Conservation (phyloP, 2,888 invertebrate species). For the Tuta absoluta region DNA sequence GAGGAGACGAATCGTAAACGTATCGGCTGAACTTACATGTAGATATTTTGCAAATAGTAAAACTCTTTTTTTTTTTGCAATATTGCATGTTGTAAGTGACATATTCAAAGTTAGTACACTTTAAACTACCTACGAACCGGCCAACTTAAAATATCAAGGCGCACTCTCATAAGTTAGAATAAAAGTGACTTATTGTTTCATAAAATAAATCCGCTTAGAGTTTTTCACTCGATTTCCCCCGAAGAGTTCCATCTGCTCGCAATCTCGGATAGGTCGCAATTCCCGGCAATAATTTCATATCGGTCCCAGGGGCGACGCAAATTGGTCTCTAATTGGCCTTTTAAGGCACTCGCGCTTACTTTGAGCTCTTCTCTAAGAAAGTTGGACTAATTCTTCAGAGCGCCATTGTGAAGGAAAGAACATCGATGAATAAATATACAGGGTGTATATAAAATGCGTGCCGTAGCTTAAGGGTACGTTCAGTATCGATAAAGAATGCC, state of each 20-base stretch:
- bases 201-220: slow-evolving; percentile 42
- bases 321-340: slow-evolving; percentile 78
- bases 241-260: slow-evolving; percentile 43
- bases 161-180: background rate
- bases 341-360: slow-evolving; percentile 66
- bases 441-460: no score
- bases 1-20: no score
- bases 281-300: slow-evolving; percentile 68
- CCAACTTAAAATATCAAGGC: no score
- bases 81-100: no score
- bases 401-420: slow-evolving; percentile 12
- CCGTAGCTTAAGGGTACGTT: no score
- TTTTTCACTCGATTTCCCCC: slow-evolving; percentile 51
- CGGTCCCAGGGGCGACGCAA: slow-evolving; percentile 59
- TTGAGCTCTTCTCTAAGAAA: slow-evolving; percentile 57
- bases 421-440: no score
- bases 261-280: slow-evolving; percentile 55
- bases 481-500: no score
- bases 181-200: slow-evolving; percentile 29
- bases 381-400: slow-evolving; percentile 25
- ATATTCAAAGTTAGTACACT: no score
- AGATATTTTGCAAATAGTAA: no score
- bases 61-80: no score
- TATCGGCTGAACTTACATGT: no score
- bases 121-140: no score